Evolutionary conservation across 1,140 invertebrate genomes (phyloP).

Genomic region (Brachionus sp.): DNA sequence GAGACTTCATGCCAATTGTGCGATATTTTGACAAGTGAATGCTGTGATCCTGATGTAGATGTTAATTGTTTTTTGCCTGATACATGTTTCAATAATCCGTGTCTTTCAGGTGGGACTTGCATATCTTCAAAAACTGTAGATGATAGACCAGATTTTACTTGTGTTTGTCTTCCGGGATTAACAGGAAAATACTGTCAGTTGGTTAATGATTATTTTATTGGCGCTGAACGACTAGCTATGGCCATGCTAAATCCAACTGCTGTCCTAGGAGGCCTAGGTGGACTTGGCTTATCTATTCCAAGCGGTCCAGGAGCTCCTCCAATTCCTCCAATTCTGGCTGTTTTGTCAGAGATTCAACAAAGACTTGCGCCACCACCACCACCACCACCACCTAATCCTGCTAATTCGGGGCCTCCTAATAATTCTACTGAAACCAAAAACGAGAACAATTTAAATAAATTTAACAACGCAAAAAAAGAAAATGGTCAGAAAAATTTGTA

Average conservation of each 20-base stretch:
- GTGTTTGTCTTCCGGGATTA: slow-evolving; percentile 81
- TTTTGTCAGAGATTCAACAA: background rate
- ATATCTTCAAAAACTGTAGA: slow-evolving; percentile 23
- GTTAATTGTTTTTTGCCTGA: slow-evolving; percentile 42
- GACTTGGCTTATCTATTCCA: background rate
- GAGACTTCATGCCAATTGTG: slow-evolving; percentile 36
- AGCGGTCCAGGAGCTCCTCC: background rate
- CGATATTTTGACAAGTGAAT: slow-evolving; percentile 35
- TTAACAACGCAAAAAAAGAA: background rate
- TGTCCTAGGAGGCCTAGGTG: background rate
- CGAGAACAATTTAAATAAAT: background rate
- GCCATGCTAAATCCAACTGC: background rate
- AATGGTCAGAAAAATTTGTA: background rate
- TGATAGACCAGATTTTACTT: slow-evolving; percentile 56
- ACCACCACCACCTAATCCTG: background rate
- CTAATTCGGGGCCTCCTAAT: background rate
- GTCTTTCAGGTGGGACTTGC: slow-evolving; percentile 37
- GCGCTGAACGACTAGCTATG: background rate
- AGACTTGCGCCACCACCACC: background rate
- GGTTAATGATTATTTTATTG: slow-evolving; percentile 31
- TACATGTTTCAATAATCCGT: slow-evolving; percentile 38
- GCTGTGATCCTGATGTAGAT: slow-evolving; percentile 44
- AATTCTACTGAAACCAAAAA: background rate
- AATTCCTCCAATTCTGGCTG: background rate
- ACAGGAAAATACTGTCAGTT: slow-evolving; percentile 62